Percentiles rank a stretch among this genome's conserved stretches.
Conservation (phyloP, 2,888 invertebrate genomes). For the Acleris holmiana region DNA sequence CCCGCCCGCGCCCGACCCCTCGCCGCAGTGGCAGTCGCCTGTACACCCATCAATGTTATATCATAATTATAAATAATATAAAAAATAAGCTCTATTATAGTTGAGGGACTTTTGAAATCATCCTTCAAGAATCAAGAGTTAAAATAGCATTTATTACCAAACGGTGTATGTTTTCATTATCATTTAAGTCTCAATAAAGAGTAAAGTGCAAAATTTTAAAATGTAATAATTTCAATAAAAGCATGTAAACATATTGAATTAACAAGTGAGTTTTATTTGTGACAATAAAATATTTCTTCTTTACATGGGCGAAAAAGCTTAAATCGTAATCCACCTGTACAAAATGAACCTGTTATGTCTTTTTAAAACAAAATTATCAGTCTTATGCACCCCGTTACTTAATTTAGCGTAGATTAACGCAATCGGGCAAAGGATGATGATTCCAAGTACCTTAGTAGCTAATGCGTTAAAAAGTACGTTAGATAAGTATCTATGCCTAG, state of each 20-base stretch:
- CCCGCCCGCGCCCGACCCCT: conserved; percentile 17
- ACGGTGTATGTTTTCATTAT: conserved; percentile 81
- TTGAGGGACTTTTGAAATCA: conserved; percentile 71
- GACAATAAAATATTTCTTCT: conserved; percentile 41
- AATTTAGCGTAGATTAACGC: too few species aligned
- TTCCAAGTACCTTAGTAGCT: too few species aligned
- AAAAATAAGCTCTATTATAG: conserved; percentile 48
- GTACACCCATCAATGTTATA: conserved; percentile 34
- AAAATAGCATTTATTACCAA: conserved; percentile 84
- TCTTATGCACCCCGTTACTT: too few species aligned
- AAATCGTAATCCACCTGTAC: conserved; percentile 59
- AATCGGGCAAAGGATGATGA: too few species aligned
- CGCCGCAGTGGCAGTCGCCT: conserved; percentile 17
- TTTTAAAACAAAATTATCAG: conserved; percentile 6
- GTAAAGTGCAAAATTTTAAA: conserved; percentile 82
- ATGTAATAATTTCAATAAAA: conserved; percentile 83
- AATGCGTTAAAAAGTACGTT: too few species aligned
- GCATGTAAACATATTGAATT: conserved; percentile 76
- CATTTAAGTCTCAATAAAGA: conserved; percentile 75
- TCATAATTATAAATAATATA: conserved; percentile 55
- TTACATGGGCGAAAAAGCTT: conserved; percentile 57
- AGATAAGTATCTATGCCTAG: too few species aligned
- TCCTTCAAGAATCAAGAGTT: conserved; percentile 70
- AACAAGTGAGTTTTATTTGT: conserved; percentile 55
- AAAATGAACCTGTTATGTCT: conserved; percentile 40